A percentile compares a stretch with the other conserved stretches of the same genome.
These are phyloP conservation scores for Lipotes vexillifer DNA, from an alignment of 2,113 vertebrate species.

Conservation along the genomic window DNA sequence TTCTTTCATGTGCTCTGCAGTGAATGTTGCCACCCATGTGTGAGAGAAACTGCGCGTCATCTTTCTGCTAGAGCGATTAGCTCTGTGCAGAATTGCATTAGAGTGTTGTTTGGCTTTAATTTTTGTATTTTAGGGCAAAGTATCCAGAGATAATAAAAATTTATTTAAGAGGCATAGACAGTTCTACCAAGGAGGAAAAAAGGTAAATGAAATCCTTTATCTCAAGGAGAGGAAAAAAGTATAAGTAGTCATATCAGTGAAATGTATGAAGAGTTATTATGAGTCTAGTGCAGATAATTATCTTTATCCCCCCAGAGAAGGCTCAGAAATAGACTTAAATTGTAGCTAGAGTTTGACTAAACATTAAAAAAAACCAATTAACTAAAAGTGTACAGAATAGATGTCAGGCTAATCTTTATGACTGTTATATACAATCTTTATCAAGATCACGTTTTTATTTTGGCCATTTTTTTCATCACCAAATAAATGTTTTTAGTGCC, in stretches of 20 bases:
- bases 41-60: not conserved
- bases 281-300: not conserved
- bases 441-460: not conserved
- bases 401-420: not conserved
- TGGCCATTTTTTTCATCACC: not conserved
- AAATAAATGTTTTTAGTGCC: not conserved
- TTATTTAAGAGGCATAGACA: not conserved
- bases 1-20: conserved; percentile 12
- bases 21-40: not conserved
- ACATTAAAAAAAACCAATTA: not conserved
- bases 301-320: not conserved
- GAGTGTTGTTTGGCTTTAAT: not conserved
- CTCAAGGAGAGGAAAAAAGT: not conserved
- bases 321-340: not conserved
- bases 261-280: not conserved
- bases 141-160: not conserved
- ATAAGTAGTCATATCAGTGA: not conserved
- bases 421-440: not conserved
- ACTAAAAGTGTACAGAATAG: not conserved
- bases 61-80: not conserved
- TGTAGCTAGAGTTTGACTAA: not conserved
- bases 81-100: not conserved
- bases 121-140: not conserved
- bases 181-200: not conserved
- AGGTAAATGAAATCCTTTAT: not conserved